These are phyloP conservation scores for Mastigias papua DNA, from an alignment of 30 jellyfish, hydroid and myxozoan species.

Conservation along the genomic window DNA sequence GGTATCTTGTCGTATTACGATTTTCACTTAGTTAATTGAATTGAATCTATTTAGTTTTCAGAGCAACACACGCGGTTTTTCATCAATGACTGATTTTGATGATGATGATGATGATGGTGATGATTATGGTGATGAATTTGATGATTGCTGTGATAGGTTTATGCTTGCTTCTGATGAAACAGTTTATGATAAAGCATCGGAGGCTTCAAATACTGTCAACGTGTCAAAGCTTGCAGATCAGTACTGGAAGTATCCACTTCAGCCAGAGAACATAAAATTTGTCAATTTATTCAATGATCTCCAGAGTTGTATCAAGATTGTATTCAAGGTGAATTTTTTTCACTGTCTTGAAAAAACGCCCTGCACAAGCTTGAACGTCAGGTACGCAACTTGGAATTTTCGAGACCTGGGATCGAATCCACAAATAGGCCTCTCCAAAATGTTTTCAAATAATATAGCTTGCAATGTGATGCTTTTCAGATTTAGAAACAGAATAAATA, in stretches of 20 bases:
- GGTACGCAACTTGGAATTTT: too few species aligned
- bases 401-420: too few species aligned
- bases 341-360: background rate
- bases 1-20: too few species aligned
- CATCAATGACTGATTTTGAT: background rate
- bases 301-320: constrained; percentile 17
- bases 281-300: constrained; percentile 38
- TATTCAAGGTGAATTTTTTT: constrained; percentile 53
- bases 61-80: background rate
- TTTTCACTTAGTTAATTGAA: background rate
- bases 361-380: too few species aligned
- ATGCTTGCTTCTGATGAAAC: constrained; percentile 53
- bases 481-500: too few species aligned
- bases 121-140: constrained; percentile 38
- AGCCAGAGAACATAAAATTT: constrained; percentile 17
- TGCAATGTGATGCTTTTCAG: too few species aligned
- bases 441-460: too few species aligned
- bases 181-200: constrained; percentile 6
- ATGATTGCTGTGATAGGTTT: constrained; percentile 53
- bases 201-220: background rate
- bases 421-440: too few species aligned
- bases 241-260: constrained; percentile 48
- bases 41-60: background rate
- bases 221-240: background rate
- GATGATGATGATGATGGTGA: constrained; percentile 42